Evolutionary conservation across 2,113 vertebrate species (phyloP).

Genomic region (Tetrax tetrax): DNA sequence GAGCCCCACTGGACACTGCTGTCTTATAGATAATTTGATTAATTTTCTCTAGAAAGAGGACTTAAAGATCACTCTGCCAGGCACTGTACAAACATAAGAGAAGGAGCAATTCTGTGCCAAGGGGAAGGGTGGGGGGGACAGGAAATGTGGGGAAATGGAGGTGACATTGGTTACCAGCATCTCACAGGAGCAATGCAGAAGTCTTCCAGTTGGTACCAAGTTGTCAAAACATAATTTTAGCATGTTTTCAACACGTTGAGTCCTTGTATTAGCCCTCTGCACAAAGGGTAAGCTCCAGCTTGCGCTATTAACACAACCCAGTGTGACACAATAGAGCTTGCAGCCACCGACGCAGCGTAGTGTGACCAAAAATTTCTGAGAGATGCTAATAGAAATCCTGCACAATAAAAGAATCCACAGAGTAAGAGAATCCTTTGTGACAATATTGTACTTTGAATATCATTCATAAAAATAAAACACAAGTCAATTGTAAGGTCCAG

Average conservation of each 20-base stretch:
- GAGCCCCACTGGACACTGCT: not conserved
- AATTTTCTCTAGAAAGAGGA: not conserved
- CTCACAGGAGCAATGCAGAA: not conserved
- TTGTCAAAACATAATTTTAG: not conserved
- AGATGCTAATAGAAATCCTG: constrained; percentile 23
- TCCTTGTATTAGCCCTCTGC: not conserved
- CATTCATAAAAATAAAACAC: constrained; percentile 73
- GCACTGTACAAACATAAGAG: not conserved
- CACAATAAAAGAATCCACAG: not conserved
- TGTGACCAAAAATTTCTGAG: not conserved
- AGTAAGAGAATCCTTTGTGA: constrained; percentile 47
- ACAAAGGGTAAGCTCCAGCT: not conserved
- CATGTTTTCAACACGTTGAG: not conserved
- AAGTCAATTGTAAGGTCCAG: constrained; percentile 54
- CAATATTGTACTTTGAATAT: constrained; percentile 59
- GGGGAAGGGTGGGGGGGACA: too few relatives aligned
- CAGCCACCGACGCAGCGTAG: constrained; percentile 17
- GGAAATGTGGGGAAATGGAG: not conserved
- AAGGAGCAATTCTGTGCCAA: not conserved
- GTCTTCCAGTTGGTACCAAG: not conserved
- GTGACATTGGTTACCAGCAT: not conserved
- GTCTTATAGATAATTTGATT: not conserved
- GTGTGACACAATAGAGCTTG: not conserved
- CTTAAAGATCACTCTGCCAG: not conserved
- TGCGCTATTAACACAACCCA: not conserved